Conservation (phyloP, 2,888 invertebrate species). For the Cybosia mesomella region DNA sequence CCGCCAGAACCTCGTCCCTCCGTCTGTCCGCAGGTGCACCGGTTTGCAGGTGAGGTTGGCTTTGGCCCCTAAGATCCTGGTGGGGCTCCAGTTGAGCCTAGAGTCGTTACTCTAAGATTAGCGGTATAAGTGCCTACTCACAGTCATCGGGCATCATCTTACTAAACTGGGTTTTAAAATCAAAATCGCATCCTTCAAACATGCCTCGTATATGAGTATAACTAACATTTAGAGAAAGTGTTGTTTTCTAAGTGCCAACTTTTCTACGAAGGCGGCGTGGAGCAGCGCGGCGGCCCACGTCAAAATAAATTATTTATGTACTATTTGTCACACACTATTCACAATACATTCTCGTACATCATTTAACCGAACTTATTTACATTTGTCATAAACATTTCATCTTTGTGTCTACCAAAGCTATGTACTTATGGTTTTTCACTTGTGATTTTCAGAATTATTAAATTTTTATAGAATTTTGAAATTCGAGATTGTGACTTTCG, state of each 20-base stretch:
- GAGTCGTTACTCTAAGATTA: constrained; percentile 28
- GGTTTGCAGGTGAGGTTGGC: too few relatives aligned
- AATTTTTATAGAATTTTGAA: too few relatives aligned
- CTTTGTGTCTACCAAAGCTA: not conserved
- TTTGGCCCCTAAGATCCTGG: too few relatives aligned
- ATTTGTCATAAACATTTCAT: not conserved
- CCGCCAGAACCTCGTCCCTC: too few relatives aligned
- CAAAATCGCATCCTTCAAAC: constrained; percentile 18
- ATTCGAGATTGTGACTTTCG: too few relatives aligned
- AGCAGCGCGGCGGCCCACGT: constrained; percentile 16
- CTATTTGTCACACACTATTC: constrained; percentile 16
- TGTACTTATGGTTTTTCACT: not conserved
- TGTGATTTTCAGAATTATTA: too few relatives aligned
- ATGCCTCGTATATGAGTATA: constrained; percentile 23
- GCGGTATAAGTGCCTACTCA: constrained; percentile 46
- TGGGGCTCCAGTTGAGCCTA: too few relatives aligned
- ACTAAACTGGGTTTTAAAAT: constrained; percentile 32
- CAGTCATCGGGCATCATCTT: constrained; percentile 42
- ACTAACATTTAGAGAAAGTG: constrained; percentile 38
- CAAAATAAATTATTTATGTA: constrained; percentile 24
- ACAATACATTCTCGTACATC: constrained; percentile 2
- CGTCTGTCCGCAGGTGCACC: too few relatives aligned
- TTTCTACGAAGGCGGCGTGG: constrained; percentile 18
- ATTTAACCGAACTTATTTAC: not conserved
- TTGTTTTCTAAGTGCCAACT: constrained; percentile 32